phyloP scores from a whole-genome alignment of 2,797 vertebrate genomes.

The Clarias pachynema region DNA sequence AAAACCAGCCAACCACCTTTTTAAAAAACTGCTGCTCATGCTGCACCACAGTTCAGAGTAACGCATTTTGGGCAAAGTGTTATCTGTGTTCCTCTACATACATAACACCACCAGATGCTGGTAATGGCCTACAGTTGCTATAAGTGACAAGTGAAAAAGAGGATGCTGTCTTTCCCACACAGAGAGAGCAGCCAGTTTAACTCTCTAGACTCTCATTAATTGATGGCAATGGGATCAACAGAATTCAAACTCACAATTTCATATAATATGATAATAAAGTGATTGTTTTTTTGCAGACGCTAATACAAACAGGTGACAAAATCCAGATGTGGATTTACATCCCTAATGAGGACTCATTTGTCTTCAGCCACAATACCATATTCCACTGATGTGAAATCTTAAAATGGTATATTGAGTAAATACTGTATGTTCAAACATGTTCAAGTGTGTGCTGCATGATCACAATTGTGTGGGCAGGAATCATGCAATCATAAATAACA shows the following conservation, averaged over 20 bases:
- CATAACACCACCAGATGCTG: background rate
- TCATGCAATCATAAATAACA: background rate
- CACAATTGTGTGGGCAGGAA: background rate
- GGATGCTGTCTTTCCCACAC: background rate
- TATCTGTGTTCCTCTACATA: background rate
- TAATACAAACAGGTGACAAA: background rate
- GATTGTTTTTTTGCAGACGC: background rate
- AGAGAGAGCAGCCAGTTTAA: background rate
- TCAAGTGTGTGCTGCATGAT: background rate
- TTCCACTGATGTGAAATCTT: background rate
- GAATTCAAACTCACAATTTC: background rate
- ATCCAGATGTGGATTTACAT: background rate
- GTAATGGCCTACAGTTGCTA: background rate
- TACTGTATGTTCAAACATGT: constrained; percentile 1
- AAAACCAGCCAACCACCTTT: background rate
- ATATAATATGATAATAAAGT: too few relatives aligned
- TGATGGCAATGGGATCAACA: background rate
- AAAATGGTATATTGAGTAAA: background rate
- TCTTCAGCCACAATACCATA: background rate
- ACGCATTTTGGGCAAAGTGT: background rate
- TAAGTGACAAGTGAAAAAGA: background rate
- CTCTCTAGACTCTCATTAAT: background rate
- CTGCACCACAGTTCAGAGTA: background rate
- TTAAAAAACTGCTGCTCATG: background rate
- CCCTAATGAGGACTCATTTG: background rate